Percentiles rank a stretch among this genome's conserved stretches.
phyloP scores from a whole-genome alignment of 1,140 invertebrate genomes.

The Andrena cerasifolii region DNA sequence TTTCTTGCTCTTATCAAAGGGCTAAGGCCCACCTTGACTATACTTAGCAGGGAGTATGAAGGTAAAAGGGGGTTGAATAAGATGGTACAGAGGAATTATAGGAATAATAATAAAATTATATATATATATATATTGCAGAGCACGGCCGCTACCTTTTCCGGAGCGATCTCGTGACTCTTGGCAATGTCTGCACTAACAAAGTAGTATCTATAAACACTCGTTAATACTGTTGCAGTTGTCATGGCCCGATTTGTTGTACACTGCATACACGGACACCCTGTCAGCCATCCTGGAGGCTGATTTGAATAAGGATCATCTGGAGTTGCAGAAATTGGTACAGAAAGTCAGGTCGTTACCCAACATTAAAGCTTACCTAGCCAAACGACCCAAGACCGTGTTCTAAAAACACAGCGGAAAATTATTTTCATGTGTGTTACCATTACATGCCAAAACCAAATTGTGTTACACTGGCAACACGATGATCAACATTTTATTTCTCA shows the following conservation, averaged over 20 bases:
- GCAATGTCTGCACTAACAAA: not conserved
- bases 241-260: conserved; percentile 43
- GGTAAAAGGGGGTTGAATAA: no score
- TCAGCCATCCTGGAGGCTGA: not conserved
- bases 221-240: conserved; percentile 46
- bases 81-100: no score
- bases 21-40: no score
- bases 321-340: conserved; percentile 42
- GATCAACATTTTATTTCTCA: not conserved
- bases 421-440: not conserved
- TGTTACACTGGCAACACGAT: no score
- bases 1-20: no score
- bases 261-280: not conserved
- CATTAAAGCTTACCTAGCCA: conserved; percentile 87
- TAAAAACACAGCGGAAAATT: not conserved
- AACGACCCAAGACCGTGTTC: conserved; percentile 81
- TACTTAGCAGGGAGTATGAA: no score
- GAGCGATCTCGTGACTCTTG: not conserved
- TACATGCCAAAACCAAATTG: not conserved
- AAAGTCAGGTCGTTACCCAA: conserved; percentile 83
- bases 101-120: no score
- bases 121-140: no score
- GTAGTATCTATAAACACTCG: no score
- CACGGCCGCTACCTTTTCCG: no score
- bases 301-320: conserved; percentile 19